Percentiles rank a stretch among this genome's conserved stretches.
These are phyloP conservation scores for Pardosa pseudoannulata DNA, from an alignment of 2,888 invertebrate species.

Conservation along the genomic window DNA sequence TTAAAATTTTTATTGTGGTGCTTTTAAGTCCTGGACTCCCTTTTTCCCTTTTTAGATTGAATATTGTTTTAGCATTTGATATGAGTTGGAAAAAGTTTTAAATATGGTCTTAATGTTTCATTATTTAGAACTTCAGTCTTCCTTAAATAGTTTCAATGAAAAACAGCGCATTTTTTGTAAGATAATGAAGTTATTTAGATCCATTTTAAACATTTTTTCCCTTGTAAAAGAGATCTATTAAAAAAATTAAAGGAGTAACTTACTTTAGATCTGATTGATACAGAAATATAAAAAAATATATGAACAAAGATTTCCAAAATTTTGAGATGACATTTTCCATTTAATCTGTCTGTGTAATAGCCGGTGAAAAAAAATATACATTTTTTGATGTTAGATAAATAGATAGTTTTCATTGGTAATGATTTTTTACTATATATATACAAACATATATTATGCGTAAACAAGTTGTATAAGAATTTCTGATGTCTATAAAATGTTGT, in stretches of 20 bases:
- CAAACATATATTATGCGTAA: slow-evolving; percentile 16
- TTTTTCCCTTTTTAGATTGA: background rate
- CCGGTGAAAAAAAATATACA: slow-evolving; percentile 34
- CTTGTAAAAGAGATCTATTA: no score
- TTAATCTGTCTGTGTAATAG: slow-evolving; percentile 20
- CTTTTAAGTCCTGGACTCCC: background rate
- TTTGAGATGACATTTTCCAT: background rate
- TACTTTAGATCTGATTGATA: slow-evolving; percentile 2
- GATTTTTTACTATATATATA: slow-evolving; percentile 11
- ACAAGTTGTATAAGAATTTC: background rate
- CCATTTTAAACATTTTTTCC: no score
- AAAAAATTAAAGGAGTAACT: no score
- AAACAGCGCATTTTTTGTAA: no score
- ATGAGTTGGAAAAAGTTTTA: no score
- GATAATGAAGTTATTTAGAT: no score
- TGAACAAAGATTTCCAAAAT: background rate
- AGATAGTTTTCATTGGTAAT: slow-evolving; percentile 35
- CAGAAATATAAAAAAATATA: background rate
- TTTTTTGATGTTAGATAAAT: slow-evolving; percentile 28
- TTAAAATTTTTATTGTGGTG: background rate
- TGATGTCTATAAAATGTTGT: background rate
- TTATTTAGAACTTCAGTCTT: background rate
- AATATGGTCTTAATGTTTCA: no score
- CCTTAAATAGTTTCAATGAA: background rate
- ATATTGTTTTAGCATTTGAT: background rate